Base-by-base conservation (phyloP, 2,113 vertebrate species). In the Nyctibius bracteatus region DNA sequence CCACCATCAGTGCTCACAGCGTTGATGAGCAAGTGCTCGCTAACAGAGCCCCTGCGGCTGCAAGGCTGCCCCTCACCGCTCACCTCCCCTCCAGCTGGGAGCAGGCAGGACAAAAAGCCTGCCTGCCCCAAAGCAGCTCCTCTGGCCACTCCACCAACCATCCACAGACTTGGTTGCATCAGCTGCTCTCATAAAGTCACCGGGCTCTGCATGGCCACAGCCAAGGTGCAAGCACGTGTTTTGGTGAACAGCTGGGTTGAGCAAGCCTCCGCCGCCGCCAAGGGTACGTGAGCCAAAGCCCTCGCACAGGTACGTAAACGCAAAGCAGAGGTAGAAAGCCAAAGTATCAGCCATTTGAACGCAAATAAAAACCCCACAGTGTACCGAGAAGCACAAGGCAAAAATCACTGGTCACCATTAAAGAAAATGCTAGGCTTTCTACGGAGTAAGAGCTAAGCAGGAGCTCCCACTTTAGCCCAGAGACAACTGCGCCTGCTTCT, bases 191-290 rank as follows among this genome's bases (percentile, higher is more conserved):
- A 8, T 12, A 2, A 83, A 80, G 55, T 21, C 0, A 0, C 35
- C 2, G 1, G 58, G 39, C 47, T 68, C 49, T 3, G 0, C 28
- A 1, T 2, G 13, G 67, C 41, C 7, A 0, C 8, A 8, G 63
- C 54, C 0, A 0, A 78, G 73, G 33, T 13, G 43, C 0, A 0
- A 93, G 68, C 58, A 65, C 0, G 0, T 1, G 0, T 72, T 88
- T 67, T 10, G 0, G 70, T 23, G 41, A 80, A 8, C 66, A 88
- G 71, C 86, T 46, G 80, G 70, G 27, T 27, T 88, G 62, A 68
- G 82, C 79, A 82, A 86, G 65, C 44, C 39, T 18, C 61, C 27
- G 20, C 31, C 51, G 35, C n/a, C 54, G 43, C 78, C 83, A 77
- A 67, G 27, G 10, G 30, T 43, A 33, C 23, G 1, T 5, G 57